Evolutionary conservation across 30 jellyfish, hydroid and myxozoan species (phyloP).

Genomic region (Rhopilema esculentum): DNA sequence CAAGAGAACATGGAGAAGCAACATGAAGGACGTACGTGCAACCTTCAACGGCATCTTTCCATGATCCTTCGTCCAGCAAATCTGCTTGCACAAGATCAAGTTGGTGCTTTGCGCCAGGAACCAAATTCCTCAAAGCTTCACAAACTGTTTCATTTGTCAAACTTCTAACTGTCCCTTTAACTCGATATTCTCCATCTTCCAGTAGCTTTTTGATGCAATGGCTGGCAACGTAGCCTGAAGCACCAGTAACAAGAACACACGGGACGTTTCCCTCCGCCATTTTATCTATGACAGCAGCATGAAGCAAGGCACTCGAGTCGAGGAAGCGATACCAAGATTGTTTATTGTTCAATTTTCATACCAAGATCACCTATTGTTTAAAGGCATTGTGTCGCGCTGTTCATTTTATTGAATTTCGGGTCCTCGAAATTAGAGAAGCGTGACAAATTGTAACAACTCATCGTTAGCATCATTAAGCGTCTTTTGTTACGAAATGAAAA

Average conservation of each 20-base stretch:
- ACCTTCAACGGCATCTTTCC: slow-evolving; percentile 67
- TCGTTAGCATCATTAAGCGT: no score
- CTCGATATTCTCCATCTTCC: slow-evolving; percentile 57
- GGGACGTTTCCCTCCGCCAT: slow-evolving; percentile 63
- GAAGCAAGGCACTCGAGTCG: no score
- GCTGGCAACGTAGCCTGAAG: slow-evolving; percentile 61
- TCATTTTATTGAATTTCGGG: no score
- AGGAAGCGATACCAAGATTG: no score
- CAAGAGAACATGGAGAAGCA: slow-evolving; percentile 50
- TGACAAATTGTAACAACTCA: no score
- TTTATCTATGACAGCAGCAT: no score
- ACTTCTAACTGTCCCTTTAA: slow-evolving; percentile 59
- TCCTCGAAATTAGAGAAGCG: no score
- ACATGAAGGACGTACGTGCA: slow-evolving; percentile 63
- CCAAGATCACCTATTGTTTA: no score
- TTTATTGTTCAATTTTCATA: no score
- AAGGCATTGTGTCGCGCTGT: no score
- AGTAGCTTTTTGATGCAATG: slow-evolving; percentile 52
- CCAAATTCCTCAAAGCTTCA: slow-evolving; percentile 28
- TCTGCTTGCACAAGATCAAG: slow-evolving; percentile 61
- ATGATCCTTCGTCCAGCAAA: slow-evolving; percentile 50
- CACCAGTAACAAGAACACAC: slow-evolving; percentile 65
- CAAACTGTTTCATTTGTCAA: slow-evolving; percentile 51
- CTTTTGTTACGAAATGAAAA: no score
- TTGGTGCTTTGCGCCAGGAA: slow-evolving; percentile 29